phyloP scores from a whole-genome alignment of 2,113 vertebrate species.

The Myotis davidii region DNA sequence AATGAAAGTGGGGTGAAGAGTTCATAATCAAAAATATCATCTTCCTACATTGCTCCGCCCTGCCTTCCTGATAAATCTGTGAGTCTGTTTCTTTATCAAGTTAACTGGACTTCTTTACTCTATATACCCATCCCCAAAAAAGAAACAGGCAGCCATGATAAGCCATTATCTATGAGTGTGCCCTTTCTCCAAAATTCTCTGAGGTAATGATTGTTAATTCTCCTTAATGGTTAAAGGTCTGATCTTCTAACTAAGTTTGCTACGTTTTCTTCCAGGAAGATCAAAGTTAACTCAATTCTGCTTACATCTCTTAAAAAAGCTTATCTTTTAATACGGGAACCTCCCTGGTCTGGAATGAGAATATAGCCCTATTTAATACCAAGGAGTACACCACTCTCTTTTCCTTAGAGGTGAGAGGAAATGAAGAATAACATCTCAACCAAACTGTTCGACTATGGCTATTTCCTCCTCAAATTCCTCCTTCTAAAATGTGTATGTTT shows the following conservation, averaged over 20 bases:
- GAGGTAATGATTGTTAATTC: neutral
- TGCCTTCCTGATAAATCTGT: neutral
- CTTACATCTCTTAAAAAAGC: neutral
- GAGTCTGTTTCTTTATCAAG: neutral
- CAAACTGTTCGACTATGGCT: neutral
- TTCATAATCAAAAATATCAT: neutral
- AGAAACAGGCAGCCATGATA: neutral
- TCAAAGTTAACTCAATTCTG: neutral
- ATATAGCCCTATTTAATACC: neutral
- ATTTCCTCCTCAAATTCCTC: neutral
- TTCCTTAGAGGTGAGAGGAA: neutral
- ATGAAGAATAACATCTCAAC: neutral
- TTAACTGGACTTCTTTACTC: neutral
- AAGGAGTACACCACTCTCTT: neutral
- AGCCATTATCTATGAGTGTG: no score
- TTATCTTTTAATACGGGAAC: neutral
- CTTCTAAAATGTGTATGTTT: neutral
- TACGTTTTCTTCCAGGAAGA: neutral
- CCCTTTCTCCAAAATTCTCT: neutral
- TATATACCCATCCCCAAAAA: neutral
- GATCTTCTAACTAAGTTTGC: neutral
- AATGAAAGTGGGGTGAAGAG: neutral
- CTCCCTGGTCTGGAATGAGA: neutral
- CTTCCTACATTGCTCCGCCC: neutral
- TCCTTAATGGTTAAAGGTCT: neutral